Base-by-base conservation (phyloP, 2,797 vertebrate genomes). In the Amphiprion clarkii region DNA sequence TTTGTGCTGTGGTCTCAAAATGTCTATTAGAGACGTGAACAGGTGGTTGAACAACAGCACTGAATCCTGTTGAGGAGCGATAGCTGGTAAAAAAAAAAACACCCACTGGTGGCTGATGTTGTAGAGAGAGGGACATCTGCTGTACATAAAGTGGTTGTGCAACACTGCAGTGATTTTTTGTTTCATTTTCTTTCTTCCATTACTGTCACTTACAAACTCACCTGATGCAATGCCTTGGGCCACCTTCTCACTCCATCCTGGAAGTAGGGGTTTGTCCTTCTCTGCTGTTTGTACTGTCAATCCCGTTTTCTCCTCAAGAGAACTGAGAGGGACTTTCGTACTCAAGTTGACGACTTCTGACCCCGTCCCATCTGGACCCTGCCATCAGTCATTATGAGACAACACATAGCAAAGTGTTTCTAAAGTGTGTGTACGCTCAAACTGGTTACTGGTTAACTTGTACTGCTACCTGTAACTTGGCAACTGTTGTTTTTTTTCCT, bases 231-330 rank as follows among this genome's bases (percentile, higher is more conserved):
- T 99, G 89, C 96, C 95, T 58, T 96, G 96, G 16, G 96, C 96
- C 86, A 99, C 95, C 83, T 96, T 98, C 88, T 97, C 97, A 83
- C 98, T 99, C 98, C 98, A 99, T 42, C 95, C 96, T 60, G 97
- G 97, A 70, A 97, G 74, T 2, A 14, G 74, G 25, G 17, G 49
- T 62, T 85, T 86, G 44, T 94, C 93, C 59, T 92, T 94, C 39
- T 91, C 80, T 19, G 76, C 49, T 80, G 93, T 82, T 40, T 59
- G 39, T 48, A 23, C 60, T 6, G 70, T 67, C 12, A 11, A 29
- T 39, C 1, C 56, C 39, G 66, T 58, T 46, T 68, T 67, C 17
- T 84, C 85, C 29, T 51, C 74, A 0, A 39, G 14, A 31, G 91
- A 76, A 61, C 69, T 78, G 19, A 95, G 93, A 48, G 78, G 96